phyloP scores from a whole-genome alignment of 2,113 vertebrate species.

The Toxostoma redivivum region DNA sequence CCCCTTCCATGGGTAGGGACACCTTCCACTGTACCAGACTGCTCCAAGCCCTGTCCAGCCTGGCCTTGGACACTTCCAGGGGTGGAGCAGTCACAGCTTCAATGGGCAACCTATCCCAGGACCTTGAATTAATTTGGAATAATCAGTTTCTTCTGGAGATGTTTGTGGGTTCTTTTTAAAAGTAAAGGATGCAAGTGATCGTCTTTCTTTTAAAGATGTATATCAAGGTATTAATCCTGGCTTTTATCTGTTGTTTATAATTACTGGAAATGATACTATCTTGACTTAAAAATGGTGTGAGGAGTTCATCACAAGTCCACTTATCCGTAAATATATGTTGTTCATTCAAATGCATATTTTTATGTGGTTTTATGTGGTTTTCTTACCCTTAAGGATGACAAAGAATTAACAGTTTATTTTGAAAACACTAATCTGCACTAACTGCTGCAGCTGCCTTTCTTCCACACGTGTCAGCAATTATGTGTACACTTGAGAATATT shows the following conservation, averaged over 20 bases:
- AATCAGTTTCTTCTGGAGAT: neutral
- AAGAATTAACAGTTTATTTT: neutral
- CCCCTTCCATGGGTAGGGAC: neutral
- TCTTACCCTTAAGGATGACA: neutral
- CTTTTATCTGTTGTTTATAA: neutral
- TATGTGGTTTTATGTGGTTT: neutral
- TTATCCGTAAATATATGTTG: neutral
- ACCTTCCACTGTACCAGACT: neutral
- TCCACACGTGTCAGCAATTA: neutral
- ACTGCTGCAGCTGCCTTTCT: neutral
- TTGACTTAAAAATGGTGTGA: neutral
- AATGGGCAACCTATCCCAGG: accelerated
- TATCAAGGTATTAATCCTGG: neutral
- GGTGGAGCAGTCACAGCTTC: neutral
- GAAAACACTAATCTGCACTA: neutral
- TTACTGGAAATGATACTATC: neutral
- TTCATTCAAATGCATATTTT: neutral
- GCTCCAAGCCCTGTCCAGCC: neutral
- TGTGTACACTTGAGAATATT: neutral
- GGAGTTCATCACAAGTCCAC: neutral
- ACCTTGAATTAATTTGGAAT: neutral
- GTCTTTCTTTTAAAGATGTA: neutral
- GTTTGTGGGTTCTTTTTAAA: neutral
- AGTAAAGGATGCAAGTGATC: neutral
- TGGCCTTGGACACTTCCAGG: neutral